These are phyloP conservation scores for Dysdera silvatica DNA, from an alignment of 1,140 invertebrate species.

Conservation along the genomic window DNA sequence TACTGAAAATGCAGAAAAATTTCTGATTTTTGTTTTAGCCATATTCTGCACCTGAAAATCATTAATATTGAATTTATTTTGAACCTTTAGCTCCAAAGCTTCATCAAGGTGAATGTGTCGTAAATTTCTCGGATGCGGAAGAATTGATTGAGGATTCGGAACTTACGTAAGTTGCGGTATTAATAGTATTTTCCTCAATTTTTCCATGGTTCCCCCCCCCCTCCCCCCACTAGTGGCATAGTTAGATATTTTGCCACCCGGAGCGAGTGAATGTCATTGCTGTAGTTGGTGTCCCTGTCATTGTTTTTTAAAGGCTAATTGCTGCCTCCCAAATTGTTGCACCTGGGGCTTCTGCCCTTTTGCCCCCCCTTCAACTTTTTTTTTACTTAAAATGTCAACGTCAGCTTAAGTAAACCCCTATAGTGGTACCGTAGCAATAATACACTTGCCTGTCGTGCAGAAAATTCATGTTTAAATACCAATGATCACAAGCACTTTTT, in stretches of 20 bases:
- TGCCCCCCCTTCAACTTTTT: no score
- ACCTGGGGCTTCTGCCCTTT: no score
- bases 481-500: no score
- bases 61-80: no score
- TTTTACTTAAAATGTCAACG: no score
- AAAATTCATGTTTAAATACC: no score
- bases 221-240: background rate
- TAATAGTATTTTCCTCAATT: conserved; percentile 16
- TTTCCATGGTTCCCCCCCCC: conserved; percentile 32
- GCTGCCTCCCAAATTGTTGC: no score
- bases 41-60: no score
- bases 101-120: conserved; percentile 55
- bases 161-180: conserved; percentile 46
- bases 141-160: conserved; percentile 78
- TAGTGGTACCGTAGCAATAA: no score
- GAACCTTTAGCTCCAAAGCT: conserved; percentile 45
- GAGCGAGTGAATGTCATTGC: background rate
- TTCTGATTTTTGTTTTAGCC: background rate
- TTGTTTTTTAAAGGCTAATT: background rate
- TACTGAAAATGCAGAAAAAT: no score
- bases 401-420: no score
- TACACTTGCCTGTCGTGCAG: no score
- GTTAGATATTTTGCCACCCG: background rate
- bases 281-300: background rate
- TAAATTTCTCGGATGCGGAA: conserved; percentile 87